These are phyloP conservation scores for Garra rufa DNA, from an alignment of 2,113 vertebrate species.

Conservation along the genomic window DNA sequence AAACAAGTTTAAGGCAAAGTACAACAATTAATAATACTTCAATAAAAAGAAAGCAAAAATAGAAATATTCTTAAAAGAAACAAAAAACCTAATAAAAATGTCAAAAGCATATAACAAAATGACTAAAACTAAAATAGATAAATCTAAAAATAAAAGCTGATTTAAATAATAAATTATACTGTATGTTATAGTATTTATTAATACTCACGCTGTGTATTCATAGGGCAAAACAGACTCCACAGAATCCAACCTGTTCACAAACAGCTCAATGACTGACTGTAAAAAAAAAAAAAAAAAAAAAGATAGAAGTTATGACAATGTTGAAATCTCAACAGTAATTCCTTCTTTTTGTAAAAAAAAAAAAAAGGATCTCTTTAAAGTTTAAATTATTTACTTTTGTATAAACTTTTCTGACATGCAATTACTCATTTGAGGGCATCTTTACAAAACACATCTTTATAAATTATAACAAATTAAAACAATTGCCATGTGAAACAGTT, in stretches of 20 bases:
- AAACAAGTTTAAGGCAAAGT: not conserved
- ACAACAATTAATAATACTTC: not conserved
- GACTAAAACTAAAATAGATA: not conserved
- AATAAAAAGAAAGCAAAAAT: not conserved
- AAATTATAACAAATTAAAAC: not conserved
- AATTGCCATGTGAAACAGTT: not conserved
- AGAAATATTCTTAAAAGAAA: not conserved
- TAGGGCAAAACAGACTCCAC: slow-evolving; percentile 95
- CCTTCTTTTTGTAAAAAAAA: not conserved
- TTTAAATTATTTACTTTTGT: not conserved
- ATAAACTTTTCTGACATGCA: not conserved
- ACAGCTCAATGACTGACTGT: slow-evolving; percentile 88
- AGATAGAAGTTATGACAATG: not conserved
- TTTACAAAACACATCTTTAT: not conserved
- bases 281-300: slow-evolving; percentile 51
- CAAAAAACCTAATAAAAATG: not conserved
- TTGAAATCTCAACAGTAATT: not conserved
- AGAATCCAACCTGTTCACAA: slow-evolving; percentile 94
- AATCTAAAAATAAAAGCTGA: not conserved
- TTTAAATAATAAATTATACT: not conserved
- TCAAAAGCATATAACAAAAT: not conserved
- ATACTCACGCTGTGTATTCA: slow-evolving; percentile 90
- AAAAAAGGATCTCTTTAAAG: not conserved
- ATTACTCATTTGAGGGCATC: not conserved
- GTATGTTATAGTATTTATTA: not conserved